Percentiles rank a stretch among this genome's conserved stretches.
Conservation (phyloP, 1,140 invertebrate genomes). For the Drosophila ficusphila region DNA sequence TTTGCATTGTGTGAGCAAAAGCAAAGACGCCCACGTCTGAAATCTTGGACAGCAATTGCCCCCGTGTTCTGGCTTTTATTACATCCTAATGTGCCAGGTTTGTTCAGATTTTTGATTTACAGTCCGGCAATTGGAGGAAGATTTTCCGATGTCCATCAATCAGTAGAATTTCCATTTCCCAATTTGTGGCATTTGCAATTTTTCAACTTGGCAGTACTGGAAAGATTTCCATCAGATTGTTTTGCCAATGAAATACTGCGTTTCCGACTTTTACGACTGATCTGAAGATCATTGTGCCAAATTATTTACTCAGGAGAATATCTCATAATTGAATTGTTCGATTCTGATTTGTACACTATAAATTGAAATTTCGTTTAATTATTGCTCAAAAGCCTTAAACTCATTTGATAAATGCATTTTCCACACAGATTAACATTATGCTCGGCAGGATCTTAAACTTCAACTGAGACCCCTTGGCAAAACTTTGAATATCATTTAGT, state of each 20-base stretch:
- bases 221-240: slow-evolving; percentile 2
- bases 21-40: slow-evolving; percentile 11
- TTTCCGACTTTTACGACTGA: neutral
- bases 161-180: neutral
- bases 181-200: neutral
- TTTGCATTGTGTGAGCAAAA: slow-evolving; percentile 21
- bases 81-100: neutral
- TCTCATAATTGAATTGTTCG: too few species aligned
- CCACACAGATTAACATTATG: neutral
- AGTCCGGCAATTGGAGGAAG: slow-evolving; percentile 15
- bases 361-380: too few species aligned
- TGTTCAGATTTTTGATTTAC: slow-evolving; percentile 24
- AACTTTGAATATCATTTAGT: slow-evolving; percentile 24
- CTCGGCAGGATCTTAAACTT: neutral
- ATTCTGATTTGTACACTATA: too few species aligned
- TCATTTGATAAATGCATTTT: neutral
- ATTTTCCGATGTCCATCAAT: slow-evolving; percentile 18
- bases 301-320: neutral
- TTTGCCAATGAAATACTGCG: neutral
- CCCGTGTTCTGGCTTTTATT: slow-evolving; percentile 16
- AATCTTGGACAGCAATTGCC: slow-evolving; percentile 22
- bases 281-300: neutral
- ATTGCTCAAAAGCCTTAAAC: neutral
- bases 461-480: neutral
- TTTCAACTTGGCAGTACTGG: neutral